Evolutionary conservation across 2,888 invertebrate genomes (phyloP).

Genomic region (Odontocerum albicorne): DNA sequence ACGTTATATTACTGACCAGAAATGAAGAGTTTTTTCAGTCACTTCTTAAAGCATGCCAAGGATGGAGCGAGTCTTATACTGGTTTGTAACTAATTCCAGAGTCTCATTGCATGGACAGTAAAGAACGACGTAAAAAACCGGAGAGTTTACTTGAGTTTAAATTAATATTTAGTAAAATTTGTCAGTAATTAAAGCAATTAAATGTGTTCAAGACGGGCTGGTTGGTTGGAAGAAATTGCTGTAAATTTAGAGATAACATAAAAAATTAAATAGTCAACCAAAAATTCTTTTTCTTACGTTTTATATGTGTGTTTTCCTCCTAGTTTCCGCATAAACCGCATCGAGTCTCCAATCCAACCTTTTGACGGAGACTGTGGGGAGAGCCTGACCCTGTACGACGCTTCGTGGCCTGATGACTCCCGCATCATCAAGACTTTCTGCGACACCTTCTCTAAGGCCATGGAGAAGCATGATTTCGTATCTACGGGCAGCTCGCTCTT

Average conservation of each 20-base stretch:
- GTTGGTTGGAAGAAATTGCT: neutral
- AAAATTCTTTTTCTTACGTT: no score
- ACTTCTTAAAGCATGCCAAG: no score
- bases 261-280: neutral
- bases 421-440: constrained; percentile 92
- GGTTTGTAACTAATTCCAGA: no score
- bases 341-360: constrained; percentile 83
- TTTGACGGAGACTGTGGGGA: constrained; percentile 90
- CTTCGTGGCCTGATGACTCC: constrained; percentile 85
- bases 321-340: constrained; percentile 86
- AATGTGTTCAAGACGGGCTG: neutral
- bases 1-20: no score
- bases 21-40: no score
- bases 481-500: constrained; percentile 85
- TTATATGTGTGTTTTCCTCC: constrained; percentile 28
- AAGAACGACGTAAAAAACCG: no score
- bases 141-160: no score
- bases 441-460: constrained; percentile 89
- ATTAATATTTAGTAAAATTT: no score
- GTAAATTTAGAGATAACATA: neutral
- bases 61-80: no score
- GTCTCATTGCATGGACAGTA: no score
- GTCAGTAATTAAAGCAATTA: no score
- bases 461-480: constrained; percentile 92
- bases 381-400: constrained; percentile 86